Percentiles rank a stretch among this genome's conserved stretches.
These are phyloP conservation scores for Cataglyphis cursor DNA, from an alignment of 2,888 invertebrate genomes.

Conservation along the genomic window DNA sequence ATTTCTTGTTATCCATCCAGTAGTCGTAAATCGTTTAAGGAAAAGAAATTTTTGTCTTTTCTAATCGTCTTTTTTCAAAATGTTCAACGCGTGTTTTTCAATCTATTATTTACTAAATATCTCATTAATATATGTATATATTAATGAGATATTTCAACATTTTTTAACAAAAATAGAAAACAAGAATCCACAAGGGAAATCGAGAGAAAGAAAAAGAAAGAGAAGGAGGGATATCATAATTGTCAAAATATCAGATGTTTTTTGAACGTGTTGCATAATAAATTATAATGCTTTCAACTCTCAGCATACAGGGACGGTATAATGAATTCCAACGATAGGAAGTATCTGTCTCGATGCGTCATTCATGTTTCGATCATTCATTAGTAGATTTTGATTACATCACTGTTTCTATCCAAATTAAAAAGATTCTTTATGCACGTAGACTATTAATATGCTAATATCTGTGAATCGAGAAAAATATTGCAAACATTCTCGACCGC, in stretches of 20 bases:
- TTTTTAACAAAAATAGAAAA: neutral
- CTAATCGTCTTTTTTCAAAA: neutral
- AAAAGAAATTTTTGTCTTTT: neutral
- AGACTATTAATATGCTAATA: constrained; percentile 4
- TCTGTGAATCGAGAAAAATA: neutral
- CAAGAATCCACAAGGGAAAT: neutral
- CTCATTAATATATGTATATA: no score
- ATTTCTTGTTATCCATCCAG: constrained; percentile 14
- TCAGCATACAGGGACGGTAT: neutral
- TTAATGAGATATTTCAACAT: neutral
- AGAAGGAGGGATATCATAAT: neutral
- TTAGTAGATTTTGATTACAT: constrained; percentile 31
- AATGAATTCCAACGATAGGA: neutral
- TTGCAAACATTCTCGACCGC: neutral
- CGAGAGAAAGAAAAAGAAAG: neutral
- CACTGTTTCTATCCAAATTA: constrained; percentile 40
- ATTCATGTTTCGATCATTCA: constrained; percentile 31
- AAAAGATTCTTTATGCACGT: neutral
- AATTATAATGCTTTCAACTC: constrained; percentile 8
- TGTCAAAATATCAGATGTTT: constrained; percentile 8
- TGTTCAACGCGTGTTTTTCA: neutral
- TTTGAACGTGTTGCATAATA: neutral
- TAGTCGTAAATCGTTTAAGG: neutral
- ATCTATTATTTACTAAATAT: neutral
- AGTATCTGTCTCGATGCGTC: constrained; percentile 29